phyloP scores from a whole-genome alignment of 2,797 vertebrate genomes.

The Oreochromis grahami region DNA sequence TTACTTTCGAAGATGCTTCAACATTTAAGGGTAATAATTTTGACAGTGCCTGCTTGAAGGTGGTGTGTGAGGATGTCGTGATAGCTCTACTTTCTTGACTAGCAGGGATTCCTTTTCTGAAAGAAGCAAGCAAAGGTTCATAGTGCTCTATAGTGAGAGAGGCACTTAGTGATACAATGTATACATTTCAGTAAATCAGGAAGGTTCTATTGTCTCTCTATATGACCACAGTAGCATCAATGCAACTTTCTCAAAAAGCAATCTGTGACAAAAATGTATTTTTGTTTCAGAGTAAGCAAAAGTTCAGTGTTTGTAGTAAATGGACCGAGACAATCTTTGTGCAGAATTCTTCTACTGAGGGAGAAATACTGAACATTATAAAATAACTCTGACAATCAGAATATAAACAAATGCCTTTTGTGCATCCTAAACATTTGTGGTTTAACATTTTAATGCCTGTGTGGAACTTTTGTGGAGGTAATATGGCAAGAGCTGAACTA shows the following conservation, averaged over 20 bases:
- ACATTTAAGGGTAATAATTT: not conserved
- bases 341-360: not conserved
- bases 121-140: not conserved
- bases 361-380: not conserved
- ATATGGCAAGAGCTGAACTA: not conserved
- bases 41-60: not conserved
- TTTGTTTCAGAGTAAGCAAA: not conserved
- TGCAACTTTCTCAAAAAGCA: not conserved
- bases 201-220: not conserved
- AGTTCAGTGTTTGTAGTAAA: not conserved
- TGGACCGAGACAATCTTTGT: not conserved
- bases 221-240: not conserved
- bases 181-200: not conserved
- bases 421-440: not conserved
- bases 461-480: not conserved
- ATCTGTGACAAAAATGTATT: not conserved
- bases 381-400: not conserved
- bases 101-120: not conserved
- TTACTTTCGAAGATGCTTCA: not conserved
- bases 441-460: not conserved
- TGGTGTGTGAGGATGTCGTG: not conserved
- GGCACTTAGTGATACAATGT: not conserved
- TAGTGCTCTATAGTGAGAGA: not conserved
- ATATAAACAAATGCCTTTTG: not conserved
- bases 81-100: not conserved